Percentiles rank a stretch among this genome's conserved stretches.
Evolutionary conservation across 2,113 vertebrate genomes (phyloP).

Genomic region (Actenoides lindsayi): DNA sequence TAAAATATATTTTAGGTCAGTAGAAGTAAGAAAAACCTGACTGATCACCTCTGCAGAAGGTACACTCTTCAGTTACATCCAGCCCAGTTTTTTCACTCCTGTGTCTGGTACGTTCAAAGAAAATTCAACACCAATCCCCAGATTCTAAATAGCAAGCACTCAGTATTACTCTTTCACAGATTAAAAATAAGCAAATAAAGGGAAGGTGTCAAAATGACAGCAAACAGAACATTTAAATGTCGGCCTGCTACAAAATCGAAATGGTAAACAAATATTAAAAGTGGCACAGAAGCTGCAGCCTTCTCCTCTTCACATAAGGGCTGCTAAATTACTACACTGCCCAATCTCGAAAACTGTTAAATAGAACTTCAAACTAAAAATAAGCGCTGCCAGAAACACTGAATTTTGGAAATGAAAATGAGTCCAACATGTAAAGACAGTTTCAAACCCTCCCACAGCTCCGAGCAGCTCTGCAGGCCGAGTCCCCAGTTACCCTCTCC

Average conservation of each 20-base stretch:
- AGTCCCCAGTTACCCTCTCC: neutral
- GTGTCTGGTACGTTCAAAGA: neutral
- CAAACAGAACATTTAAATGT: conserved; percentile 41
- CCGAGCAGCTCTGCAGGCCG: neutral
- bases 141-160: neutral
- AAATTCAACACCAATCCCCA: neutral
- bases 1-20: neutral
- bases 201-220: conserved; percentile 49
- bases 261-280: conserved; percentile 50
- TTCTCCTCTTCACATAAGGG: conserved; percentile 53
- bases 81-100: neutral
- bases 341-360: conserved; percentile 40
- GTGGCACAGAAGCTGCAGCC: conserved; percentile 56
- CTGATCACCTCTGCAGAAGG: neutral
- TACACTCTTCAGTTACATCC: neutral
- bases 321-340: conserved; percentile 54
- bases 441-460: conserved; percentile 42
- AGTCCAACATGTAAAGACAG: neutral
- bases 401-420: conserved; percentile 59
- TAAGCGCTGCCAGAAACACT: conserved; percentile 57
- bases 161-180: conserved; percentile 6
- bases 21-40: neutral
- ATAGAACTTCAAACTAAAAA: conserved; percentile 61
- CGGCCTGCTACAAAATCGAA: neutral
- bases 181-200: conserved; percentile 48